Conservation (phyloP, 2,888 invertebrate genomes). For the Parnassius mnemosyne region DNA sequence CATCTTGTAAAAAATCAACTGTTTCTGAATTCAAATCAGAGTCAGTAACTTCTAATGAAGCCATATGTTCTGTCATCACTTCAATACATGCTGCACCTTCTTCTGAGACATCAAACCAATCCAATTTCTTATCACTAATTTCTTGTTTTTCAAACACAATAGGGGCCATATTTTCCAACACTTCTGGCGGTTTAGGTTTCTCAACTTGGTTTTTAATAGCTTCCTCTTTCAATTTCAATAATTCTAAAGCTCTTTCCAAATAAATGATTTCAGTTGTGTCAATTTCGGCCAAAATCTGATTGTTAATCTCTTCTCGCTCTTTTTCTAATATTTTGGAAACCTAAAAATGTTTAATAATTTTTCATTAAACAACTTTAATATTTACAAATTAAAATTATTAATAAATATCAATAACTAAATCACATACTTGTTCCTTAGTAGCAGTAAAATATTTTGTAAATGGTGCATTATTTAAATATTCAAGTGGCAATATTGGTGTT, state of each 20-base stretch:
- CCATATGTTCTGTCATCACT: slow-evolving; percentile 49
- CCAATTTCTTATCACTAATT: slow-evolving; percentile 55
- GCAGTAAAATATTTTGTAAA: slow-evolving; percentile 91
- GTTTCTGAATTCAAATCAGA: slow-evolving; percentile 60
- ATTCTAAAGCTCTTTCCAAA: slow-evolving; percentile 89
- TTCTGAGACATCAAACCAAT: slow-evolving; percentile 69
- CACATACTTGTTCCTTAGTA: slow-evolving; percentile 81
- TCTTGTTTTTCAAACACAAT: slow-evolving; percentile 57
- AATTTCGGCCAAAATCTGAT: slow-evolving; percentile 83
- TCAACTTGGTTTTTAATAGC: slow-evolving; percentile 42
- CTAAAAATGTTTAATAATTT: slow-evolving; percentile 50
- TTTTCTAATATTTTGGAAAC: slow-evolving; percentile 85
- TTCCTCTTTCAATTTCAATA: slow-evolving; percentile 81
- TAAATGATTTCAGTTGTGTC: slow-evolving; percentile 91
- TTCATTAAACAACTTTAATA: not conserved
- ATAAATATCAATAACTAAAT: not conserved
- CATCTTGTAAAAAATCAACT: slow-evolving; percentile 54
- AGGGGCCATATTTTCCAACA: slow-evolving; percentile 40
- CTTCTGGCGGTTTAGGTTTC: slow-evolving; percentile 40
- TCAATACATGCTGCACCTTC: slow-evolving; percentile 63
- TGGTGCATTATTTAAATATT: slow-evolving; percentile 72
- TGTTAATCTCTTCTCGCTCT: slow-evolving; percentile 85
- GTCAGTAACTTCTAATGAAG: slow-evolving; percentile 37
- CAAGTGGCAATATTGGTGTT: slow-evolving; percentile 53
- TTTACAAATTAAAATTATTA: not conserved